Percentiles rank a stretch among this genome's conserved stretches.
Evolutionary conservation across 2,888 invertebrate species (phyloP).

Genomic region (Drosophila longiperda): DNA sequence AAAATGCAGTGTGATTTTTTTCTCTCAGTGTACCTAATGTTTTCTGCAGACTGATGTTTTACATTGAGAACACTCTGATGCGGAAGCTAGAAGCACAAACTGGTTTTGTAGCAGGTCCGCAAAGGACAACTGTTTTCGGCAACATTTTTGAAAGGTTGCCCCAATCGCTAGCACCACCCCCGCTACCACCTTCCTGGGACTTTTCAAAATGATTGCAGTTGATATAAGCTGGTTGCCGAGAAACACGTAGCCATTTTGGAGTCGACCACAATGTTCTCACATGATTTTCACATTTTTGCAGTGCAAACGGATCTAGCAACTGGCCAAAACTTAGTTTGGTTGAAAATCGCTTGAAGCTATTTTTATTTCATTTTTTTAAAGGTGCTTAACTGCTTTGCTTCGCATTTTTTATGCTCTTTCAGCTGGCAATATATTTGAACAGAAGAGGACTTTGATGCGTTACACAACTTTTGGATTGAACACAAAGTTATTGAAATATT

Average conservation of each 20-base stretch:
- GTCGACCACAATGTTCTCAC: background rate
- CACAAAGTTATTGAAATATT: conserved; percentile 63
- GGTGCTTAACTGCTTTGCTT: conserved; percentile 36
- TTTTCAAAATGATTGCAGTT: background rate
- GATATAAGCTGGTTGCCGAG: background rate
- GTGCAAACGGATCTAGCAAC: background rate
- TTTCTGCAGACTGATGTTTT: background rate
- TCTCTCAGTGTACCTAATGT: background rate
- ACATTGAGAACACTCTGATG: background rate
- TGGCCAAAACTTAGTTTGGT: background rate
- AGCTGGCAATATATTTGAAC: conserved; percentile 40
- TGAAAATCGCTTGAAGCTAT: background rate
- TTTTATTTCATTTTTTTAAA: conserved; percentile 17
- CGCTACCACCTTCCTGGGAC: background rate
- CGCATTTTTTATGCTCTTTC: conserved; percentile 33
- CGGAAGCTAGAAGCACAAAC: background rate
- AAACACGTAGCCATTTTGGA: background rate
- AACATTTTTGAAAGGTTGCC: background rate
- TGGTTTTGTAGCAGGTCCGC: background rate
- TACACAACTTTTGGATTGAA: conserved; percentile 49
- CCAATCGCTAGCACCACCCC: background rate
- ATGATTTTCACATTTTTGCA: background rate
- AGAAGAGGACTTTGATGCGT: conserved; percentile 42
- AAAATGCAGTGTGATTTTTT: background rate
- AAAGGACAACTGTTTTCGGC: background rate